Conservation (phyloP, 2,797 vertebrate genomes). For the Smutsia gigantea region DNA sequence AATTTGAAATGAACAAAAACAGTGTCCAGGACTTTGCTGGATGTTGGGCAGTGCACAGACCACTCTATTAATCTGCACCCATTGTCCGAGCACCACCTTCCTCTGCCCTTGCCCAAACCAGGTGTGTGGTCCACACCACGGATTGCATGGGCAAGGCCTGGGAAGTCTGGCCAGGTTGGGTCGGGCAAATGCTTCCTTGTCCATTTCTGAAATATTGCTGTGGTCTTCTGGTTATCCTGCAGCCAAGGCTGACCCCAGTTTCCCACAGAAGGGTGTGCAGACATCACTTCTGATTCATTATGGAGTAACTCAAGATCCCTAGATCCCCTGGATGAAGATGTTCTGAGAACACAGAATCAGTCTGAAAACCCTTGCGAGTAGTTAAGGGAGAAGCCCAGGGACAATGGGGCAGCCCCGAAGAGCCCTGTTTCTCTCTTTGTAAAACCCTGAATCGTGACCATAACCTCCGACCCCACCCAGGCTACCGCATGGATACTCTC, state of each 20-base stretch:
- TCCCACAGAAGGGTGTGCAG: background rate
- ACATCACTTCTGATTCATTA: background rate
- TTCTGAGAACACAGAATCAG: background rate
- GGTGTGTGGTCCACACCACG: rapidly evolving
- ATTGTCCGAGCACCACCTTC: rapidly evolving
- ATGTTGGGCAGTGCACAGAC: rapidly evolving
- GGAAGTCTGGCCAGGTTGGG: background rate
- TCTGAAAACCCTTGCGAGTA: rapidly evolving
- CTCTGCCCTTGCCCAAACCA: rapidly evolving
- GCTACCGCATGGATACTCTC: background rate
- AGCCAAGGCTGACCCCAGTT: background rate
- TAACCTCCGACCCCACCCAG: background rate
- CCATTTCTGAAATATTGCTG: no score
- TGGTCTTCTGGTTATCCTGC: background rate
- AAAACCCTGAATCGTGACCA: background rate
- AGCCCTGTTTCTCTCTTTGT: background rate
- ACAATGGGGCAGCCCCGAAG: no score
- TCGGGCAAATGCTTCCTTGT: rapidly evolving
- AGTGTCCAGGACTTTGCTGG: rapidly evolving
- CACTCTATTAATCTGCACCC: rapidly evolving
- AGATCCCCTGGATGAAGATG: background rate
- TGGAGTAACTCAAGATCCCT: background rate
- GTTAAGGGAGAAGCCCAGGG: background rate
- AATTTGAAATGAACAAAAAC: background rate
- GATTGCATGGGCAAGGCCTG: rapidly evolving